A percentile compares a stretch with the other conserved stretches of the same genome.
Evolutionary conservation across 2,113 vertebrate species (phyloP).

Genomic region (Morone chrysops): DNA sequence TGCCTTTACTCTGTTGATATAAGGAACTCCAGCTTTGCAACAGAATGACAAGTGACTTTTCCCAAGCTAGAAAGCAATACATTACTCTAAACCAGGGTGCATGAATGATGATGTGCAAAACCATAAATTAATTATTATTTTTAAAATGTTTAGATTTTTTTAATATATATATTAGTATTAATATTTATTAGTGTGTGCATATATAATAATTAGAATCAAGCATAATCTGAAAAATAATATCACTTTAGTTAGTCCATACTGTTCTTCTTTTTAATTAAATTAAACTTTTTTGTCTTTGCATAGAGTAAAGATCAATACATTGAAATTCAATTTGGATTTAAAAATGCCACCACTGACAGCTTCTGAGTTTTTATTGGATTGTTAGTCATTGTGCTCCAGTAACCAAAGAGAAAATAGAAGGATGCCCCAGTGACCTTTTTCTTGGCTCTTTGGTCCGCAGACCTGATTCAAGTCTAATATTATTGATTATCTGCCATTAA

Average conservation of each 20-base stretch:
- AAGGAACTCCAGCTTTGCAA: slow-evolving; percentile 5
- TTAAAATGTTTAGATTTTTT: not conserved
- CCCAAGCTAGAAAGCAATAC: not conserved
- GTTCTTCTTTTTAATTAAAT: not conserved
- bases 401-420: not conserved
- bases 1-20: slow-evolving; percentile 20
- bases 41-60: not conserved
- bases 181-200: too few species aligned
- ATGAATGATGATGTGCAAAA: not conserved
- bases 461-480: not conserved
- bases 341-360: not conserved
- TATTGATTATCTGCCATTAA: not conserved
- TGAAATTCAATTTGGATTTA: not conserved
- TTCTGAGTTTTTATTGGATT: not conserved
- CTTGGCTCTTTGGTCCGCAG: not conserved
- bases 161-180: not conserved
- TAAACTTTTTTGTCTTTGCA: not conserved
- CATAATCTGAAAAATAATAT: not conserved
- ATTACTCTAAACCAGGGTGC: not conserved
- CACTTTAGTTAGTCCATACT: not conserved
- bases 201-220: not conserved
- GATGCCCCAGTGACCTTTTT: not conserved
- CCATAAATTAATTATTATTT: not conserved
- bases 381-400: not conserved
- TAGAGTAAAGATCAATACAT: not conserved